Percentiles rank a stretch among this genome's conserved stretches.
Evolutionary conservation across 2,113 vertebrate species (phyloP).

Genomic region (Setophaga coronata): DNA sequence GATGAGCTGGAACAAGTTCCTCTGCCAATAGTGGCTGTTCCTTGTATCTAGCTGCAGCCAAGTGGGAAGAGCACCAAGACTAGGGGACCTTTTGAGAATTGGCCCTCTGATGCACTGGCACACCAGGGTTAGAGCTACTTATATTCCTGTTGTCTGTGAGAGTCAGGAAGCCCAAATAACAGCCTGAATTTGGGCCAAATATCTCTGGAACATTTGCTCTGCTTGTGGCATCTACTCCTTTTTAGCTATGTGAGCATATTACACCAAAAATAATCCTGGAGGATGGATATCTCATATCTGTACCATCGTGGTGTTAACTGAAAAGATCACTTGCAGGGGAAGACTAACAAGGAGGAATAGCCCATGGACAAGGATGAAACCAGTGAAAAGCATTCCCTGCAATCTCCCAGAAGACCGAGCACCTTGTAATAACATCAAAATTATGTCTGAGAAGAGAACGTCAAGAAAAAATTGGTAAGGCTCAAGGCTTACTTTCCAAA

Average conservation of each 20-base stretch:
- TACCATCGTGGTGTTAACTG: neutral
- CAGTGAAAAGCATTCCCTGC: neutral
- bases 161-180: neutral
- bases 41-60: neutral
- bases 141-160: neutral
- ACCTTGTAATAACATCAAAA: neutral
- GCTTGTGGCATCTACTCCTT: neutral
- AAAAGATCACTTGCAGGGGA: neutral
- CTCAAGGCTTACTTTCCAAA: neutral
- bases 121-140: neutral
- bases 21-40: neutral
- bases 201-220: neutral
- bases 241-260: neutral
- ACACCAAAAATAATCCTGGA: neutral
- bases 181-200: neutral
- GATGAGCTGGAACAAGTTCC: neutral
- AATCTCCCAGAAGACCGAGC: neutral
- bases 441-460: neutral
- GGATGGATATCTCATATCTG: neutral
- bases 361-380: neutral
- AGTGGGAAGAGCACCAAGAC: neutral
- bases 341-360: neutral
- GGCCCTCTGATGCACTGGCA: neutral
- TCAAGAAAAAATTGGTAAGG: neutral
- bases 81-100: neutral